Conservation (phyloP, 92 coral and sea anemone genomes). For the Phenganax marumi region DNA sequence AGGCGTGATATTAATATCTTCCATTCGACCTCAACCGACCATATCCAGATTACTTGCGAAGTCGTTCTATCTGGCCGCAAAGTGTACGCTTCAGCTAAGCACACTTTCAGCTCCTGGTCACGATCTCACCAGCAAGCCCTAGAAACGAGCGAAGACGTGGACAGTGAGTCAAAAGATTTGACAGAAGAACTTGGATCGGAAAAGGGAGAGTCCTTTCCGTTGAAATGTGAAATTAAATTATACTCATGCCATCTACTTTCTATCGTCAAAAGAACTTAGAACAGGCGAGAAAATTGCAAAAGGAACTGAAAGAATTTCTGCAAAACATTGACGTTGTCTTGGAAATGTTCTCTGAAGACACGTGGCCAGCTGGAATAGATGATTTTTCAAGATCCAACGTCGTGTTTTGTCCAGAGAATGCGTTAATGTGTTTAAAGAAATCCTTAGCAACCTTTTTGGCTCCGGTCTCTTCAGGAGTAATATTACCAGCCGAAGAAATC, state of each 20-base stretch:
- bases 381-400: slow-evolving; percentile 1
- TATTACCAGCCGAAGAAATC: slow-evolving; percentile 5
- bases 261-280: neutral
- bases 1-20: neutral
- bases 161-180: neutral
- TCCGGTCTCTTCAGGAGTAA: neutral
- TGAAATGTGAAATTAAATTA: slow-evolving; percentile 29
- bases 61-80: slow-evolving; percentile 14
- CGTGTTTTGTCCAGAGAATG: neutral
- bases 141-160: neutral
- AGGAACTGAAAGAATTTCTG: slow-evolving; percentile 25
- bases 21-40: neutral
- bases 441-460: slow-evolving; percentile 13
- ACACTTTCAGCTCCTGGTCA: neutral
- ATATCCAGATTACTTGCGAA: neutral
- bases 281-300: neutral
- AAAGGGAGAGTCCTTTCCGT: neutral
- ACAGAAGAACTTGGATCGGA: slow-evolving; percentile 8
- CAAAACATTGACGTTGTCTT: slow-evolving; percentile 25
- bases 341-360: neutral
- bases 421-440: neutral
- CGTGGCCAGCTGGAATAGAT: neutral
- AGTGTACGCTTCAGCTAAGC: slow-evolving; percentile 2
- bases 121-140: slow-evolving; percentile 14
- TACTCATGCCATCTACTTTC: neutral